Conservation (phyloP, 2,888 invertebrate genomes). For the Ennomos quercinarius region DNA sequence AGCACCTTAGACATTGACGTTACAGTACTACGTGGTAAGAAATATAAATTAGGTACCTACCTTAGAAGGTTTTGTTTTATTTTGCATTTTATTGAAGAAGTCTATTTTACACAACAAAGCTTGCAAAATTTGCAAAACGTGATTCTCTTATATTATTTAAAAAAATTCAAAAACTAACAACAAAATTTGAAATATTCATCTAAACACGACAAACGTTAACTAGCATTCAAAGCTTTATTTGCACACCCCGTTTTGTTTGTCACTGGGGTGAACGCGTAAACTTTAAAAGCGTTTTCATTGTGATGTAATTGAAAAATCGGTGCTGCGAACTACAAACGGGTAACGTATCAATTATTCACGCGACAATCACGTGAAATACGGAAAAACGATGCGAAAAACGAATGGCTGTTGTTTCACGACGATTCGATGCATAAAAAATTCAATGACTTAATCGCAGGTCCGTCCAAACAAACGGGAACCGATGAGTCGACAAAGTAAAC, state of each 20-base stretch:
- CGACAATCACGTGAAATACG: conserved; percentile 79
- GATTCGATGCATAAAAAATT: conserved; percentile 75
- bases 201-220: conserved; percentile 14
- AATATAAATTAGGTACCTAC: too few species aligned
- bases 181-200: conserved; percentile 1
- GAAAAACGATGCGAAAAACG: conserved; percentile 81
- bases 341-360: conserved; percentile 73
- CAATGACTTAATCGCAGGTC: conserved; percentile 75
- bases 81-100: too few species aligned
- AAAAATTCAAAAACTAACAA: neutral
- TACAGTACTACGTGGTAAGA: too few species aligned
- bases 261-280: conserved; percentile 42
- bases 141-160: too few species aligned
- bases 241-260: conserved; percentile 30
- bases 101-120: too few species aligned
- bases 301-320: conserved; percentile 81
- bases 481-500: conserved; percentile 62
- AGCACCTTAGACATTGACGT: too few species aligned
- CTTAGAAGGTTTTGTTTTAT: too few species aligned
- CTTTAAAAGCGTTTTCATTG: conserved; percentile 62
- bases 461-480: conserved; percentile 68
- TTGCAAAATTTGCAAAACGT: too few species aligned
- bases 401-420: conserved; percentile 73
- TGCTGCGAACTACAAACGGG: conserved; percentile 64
- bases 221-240: conserved; percentile 20